Base-by-base conservation (phyloP, 2,888 invertebrate genomes). In the Microplitis deprimator region DNA sequence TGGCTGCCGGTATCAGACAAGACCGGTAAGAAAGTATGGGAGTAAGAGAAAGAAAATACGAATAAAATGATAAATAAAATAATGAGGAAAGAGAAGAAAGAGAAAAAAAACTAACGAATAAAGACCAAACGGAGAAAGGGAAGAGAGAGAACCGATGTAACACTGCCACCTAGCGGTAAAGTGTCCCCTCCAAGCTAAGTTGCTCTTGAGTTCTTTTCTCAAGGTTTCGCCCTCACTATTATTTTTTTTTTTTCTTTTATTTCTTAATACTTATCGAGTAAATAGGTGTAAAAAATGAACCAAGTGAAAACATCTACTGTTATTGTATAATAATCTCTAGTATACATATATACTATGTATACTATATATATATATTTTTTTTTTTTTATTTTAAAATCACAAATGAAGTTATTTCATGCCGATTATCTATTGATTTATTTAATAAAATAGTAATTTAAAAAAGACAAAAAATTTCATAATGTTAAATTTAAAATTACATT, bases 151-250 rank as follows among this genome's bases (percentile, higher is more conserved):
- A 81, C 76, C 67, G 83, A 86, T 84, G 87, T 87, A 87, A 87
- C 86, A 86, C 87, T 87, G 85, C 83, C 85, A 84, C 82, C 83
- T 88, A 88, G 87, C 87, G 87, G 88, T 88, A 87, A 84, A 84
- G 79, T 82, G 80, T 85, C 84, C 85, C 86, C 82, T 75, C 80
- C 81, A 61, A 70, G 29, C 7, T 39, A 17, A n/a, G 39, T 17
- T 67, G 68, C 75, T 69, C 20, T 68, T 60, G 72, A 80, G 65
- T 20, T 73, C 67, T 68, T 61, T 68, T 61, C 16, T 73, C 41
- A 59, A 74, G 71, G 68, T 62, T 76, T 59, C 70, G 41, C 61
- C 70, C 20, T 68, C 60, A 17, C 67, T 38, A 38, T 20, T 61
- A 13, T 38, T n/a, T n/a, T 40, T 71, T 6, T n/a, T 20, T n/a